Percentiles rank a stretch among this genome's conserved stretches.
Evolutionary conservation across 2,797 vertebrate genomes (phyloP).

Genomic region (Anguilla megastoma): DNA sequence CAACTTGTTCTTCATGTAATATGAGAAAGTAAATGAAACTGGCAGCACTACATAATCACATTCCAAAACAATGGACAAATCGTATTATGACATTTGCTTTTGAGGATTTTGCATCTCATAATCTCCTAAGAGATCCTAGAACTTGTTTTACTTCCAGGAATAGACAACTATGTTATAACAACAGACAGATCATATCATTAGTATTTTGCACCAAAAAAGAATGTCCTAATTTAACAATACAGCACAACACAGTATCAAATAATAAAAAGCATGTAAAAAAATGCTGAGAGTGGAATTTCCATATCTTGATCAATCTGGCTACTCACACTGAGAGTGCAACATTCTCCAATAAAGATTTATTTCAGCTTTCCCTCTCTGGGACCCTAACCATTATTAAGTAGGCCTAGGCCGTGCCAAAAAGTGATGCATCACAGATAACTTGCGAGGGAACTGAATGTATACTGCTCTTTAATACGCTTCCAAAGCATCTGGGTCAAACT

Average conservation of each 20-base stretch:
- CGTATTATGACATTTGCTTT: not conserved
- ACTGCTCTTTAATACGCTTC: conserved; percentile 54
- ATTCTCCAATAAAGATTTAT: not conserved
- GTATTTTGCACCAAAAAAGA: not conserved
- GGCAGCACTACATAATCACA: not conserved
- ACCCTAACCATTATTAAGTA: conserved; percentile 39
- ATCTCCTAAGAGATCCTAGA: no score
- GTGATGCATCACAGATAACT: conserved; percentile 53
- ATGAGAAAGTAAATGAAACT: not conserved
- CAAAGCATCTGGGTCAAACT: conserved; percentile 56
- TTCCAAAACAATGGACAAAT: conserved; percentile 7
- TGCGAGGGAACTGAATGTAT: conserved; percentile 41
- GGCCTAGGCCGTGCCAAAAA: conserved; percentile 54
- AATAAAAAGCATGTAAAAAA: not conserved
- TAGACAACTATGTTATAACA: no score
- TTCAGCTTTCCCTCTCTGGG: conserved; percentile 23
- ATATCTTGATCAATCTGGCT: not conserved
- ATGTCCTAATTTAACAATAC: not conserved
- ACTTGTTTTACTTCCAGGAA: no score
- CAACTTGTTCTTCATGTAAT: not conserved
- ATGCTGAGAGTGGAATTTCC: conserved; percentile 25
- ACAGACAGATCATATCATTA: no score
- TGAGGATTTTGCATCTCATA: not conserved
- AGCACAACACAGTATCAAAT: not conserved
- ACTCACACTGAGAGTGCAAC: not conserved